Conservation (phyloP, 2,113 vertebrate species). For the Crotalus helleri region DNA sequence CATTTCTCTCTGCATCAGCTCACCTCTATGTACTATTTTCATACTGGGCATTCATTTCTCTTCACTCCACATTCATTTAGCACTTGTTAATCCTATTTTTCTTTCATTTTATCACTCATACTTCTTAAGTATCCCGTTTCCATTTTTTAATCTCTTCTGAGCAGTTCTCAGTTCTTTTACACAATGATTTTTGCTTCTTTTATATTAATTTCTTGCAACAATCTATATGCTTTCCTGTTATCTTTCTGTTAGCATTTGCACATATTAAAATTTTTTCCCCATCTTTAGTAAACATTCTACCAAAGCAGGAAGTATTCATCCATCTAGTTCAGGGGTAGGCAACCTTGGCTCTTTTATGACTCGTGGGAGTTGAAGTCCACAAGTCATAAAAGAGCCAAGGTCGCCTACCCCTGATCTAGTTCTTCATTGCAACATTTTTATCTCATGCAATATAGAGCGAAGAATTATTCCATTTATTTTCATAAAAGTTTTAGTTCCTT, state of each 20-base stretch:
- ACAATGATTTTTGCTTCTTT: background rate
- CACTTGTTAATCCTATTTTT: background rate
- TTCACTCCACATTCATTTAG: background rate
- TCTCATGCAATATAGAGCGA: background rate
- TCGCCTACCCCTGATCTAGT: too few species aligned
- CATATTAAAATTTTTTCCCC: background rate
- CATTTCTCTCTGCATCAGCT: background rate
- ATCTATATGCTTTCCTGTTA: background rate
- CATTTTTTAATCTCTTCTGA: background rate
- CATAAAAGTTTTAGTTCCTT: background rate
- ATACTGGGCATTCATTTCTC: background rate
- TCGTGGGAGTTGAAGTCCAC: too few species aligned
- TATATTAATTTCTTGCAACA: background rate
- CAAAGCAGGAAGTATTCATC: background rate
- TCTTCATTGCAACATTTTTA: background rate
- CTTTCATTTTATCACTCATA: background rate
- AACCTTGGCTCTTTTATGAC: too few species aligned
- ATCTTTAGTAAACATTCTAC: background rate
- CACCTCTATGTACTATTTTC: background rate
- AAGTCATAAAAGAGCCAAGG: too few species aligned
- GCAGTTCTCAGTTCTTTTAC: background rate
- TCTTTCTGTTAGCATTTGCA: background rate
- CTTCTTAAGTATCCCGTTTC: background rate
- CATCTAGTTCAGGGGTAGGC: background rate
- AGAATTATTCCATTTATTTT: background rate